Percentiles rank a stretch among this genome's conserved stretches.
Evolutionary conservation across 2,888 invertebrate genomes (phyloP).

Genomic region (Agrilus cyanescens): DNA sequence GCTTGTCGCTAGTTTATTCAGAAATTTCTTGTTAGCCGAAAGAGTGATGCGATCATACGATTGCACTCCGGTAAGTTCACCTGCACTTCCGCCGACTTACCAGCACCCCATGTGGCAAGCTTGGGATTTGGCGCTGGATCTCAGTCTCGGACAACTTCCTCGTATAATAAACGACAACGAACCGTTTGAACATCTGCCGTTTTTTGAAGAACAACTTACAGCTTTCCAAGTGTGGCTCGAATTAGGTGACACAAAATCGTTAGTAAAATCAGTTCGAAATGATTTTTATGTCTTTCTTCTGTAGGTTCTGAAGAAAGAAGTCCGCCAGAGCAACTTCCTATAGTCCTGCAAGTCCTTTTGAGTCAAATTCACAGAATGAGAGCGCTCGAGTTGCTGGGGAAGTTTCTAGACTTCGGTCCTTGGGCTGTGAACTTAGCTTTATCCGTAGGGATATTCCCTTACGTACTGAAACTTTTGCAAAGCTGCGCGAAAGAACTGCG

Average conservation of each 20-base stretch:
- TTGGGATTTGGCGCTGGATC: constrained; percentile 94
- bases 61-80: constrained; percentile 91
- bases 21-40: constrained; percentile 94
- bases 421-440: constrained; percentile 94
- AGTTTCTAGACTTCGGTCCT: constrained; percentile 88
- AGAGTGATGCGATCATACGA: constrained; percentile 92
- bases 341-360: constrained; percentile 78
- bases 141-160: constrained; percentile 84
- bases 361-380: constrained; percentile 81
- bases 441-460: constrained; percentile 97
- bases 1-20: constrained; percentile 93
- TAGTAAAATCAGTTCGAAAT: neutral
- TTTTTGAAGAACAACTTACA: constrained; percentile 95
- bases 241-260: constrained; percentile 40
- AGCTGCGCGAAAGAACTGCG: constrained; percentile 87
- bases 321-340: constrained; percentile 93
- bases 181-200: constrained; percentile 66
- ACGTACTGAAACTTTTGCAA: constrained; percentile 92
- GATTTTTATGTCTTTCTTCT: neutral
- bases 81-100: constrained; percentile 82
- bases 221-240: constrained; percentile 95
- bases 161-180: constrained; percentile 51
- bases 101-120: constrained; percentile 91
- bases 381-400: constrained; percentile 86
- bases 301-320: constrained; percentile 54